A percentile compares a stretch with the other conserved stretches of the same genome.
phyloP scores from a whole-genome alignment of 2,888 invertebrate species.

The Epinotia demarniana region DNA sequence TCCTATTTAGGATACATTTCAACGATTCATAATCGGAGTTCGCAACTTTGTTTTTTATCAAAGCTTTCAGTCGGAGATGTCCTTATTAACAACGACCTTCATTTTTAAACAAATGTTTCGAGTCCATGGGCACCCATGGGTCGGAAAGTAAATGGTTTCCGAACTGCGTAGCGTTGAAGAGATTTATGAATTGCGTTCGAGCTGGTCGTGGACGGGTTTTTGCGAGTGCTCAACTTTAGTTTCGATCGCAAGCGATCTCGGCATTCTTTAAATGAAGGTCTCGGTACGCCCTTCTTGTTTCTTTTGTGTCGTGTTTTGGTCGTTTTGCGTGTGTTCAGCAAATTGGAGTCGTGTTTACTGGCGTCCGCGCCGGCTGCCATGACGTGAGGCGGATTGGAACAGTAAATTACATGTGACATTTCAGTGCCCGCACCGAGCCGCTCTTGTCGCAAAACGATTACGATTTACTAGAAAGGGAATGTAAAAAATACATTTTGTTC shows the following conservation, averaged over 20 bases:
- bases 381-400: slow-evolving; percentile 12
- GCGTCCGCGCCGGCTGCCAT: slow-evolving; percentile 30
- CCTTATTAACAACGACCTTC: not conserved
- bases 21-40: no score
- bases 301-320: slow-evolving; percentile 15
- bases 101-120: not conserved
- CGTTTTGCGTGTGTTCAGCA: slow-evolving; percentile 39
- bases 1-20: no score
- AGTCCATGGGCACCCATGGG: not conserved
- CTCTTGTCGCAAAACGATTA: not conserved
- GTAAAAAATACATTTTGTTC: not conserved
- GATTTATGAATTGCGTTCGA: not conserved
- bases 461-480: slow-evolving; percentile 3
- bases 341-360: slow-evolving; percentile 36
- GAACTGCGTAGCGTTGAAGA: not conserved
- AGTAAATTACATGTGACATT: slow-evolving; percentile 40
- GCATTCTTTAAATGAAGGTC: slow-evolving; percentile 39
- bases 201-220: slow-evolving; percentile 34
- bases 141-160: not conserved
- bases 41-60: no score
- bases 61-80: not conserved
- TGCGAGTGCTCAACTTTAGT: slow-evolving; percentile 24
- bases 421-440: not conserved
- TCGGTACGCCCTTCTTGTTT: slow-evolving; percentile 9
- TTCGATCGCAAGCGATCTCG: slow-evolving; percentile 27